phyloP scores from a whole-genome alignment of 2,113 vertebrate genomes.

The Semicossyphus pulcher region DNA sequence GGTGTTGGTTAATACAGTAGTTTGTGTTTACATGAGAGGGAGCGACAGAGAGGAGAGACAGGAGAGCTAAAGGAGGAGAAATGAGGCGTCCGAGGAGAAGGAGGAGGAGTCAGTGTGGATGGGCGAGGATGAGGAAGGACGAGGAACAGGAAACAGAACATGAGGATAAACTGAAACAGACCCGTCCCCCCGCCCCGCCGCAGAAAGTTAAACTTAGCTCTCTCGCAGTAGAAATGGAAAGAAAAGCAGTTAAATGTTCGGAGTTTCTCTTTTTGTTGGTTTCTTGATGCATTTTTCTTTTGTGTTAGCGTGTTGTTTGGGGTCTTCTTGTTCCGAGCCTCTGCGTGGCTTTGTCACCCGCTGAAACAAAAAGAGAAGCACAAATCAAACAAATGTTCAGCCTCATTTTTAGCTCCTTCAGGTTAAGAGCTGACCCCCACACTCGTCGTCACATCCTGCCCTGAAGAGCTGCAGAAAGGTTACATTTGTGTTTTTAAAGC shows the following conservation, averaged over 20 bases:
- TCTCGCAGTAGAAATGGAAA: slow-evolving; percentile 77
- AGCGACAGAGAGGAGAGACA: slow-evolving; percentile 30
- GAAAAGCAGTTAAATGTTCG: slow-evolving; percentile 78
- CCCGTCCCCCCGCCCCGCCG: slow-evolving; percentile 42
- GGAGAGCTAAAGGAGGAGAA: slow-evolving; percentile 22
- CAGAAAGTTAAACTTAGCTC: slow-evolving; percentile 63
- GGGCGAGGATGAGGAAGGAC: slow-evolving; percentile 12
- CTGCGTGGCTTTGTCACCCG: slow-evolving; percentile 53
- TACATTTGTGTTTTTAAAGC: too few species aligned
- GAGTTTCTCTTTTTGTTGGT: slow-evolving; percentile 69
- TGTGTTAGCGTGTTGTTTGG: slow-evolving; percentile 63
- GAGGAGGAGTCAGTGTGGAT: neutral
- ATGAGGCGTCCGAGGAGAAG: neutral
- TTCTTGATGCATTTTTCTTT: slow-evolving; percentile 74
- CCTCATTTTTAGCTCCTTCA: too few species aligned
- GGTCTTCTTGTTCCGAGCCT: slow-evolving; percentile 74
- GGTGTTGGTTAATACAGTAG: slow-evolving; percentile 77
- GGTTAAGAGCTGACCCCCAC: too few species aligned
- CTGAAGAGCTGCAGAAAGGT: too few species aligned
- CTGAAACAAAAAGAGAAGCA: slow-evolving; percentile 39
- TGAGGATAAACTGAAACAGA: slow-evolving; percentile 46
- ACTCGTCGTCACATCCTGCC: too few species aligned
- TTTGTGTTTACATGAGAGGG: slow-evolving; percentile 60
- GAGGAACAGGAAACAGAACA: slow-evolving; percentile 13
- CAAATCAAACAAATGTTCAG: neutral